These are phyloP conservation scores for Mellivora capensis DNA, from an alignment of 2,113 vertebrate genomes.

Conservation along the genomic window DNA sequence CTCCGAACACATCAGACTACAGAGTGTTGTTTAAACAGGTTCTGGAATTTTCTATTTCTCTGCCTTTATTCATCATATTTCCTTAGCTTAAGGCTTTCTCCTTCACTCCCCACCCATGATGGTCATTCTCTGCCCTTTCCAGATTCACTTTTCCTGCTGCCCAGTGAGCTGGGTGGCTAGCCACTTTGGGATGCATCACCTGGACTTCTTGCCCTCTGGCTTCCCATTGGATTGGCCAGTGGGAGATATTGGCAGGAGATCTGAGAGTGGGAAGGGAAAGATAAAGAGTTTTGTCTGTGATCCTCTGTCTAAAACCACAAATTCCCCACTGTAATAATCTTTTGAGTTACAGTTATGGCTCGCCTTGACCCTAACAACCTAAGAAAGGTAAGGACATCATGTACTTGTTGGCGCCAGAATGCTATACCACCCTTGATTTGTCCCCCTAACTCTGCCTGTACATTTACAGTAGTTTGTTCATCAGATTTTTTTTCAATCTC, in stretches of 20 bases:
- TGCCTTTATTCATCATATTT: background rate
- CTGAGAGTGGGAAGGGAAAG: background rate
- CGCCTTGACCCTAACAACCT: background rate
- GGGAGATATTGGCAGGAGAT: background rate
- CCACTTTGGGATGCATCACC: background rate
- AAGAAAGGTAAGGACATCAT: background rate
- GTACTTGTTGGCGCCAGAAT: background rate
- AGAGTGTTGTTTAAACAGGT: background rate
- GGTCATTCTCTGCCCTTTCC: background rate
- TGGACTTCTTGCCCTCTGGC: background rate
- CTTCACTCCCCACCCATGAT: background rate
- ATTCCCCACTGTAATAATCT: background rate
- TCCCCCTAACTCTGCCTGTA: background rate
- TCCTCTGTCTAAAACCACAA: background rate
- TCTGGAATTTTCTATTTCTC: background rate
- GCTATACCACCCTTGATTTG: rapidly evolving
- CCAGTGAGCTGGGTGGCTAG: background rate
- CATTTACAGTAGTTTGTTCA: background rate
- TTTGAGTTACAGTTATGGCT: background rate
- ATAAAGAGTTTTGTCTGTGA: background rate
- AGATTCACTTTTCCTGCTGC: background rate
- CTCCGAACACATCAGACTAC: background rate
- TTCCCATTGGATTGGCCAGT: background rate
- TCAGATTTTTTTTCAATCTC: background rate
- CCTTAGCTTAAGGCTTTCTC: background rate